Evolutionary conservation across 2,888 invertebrate species (phyloP).

Genomic region (Drosophila incognita): DNA sequence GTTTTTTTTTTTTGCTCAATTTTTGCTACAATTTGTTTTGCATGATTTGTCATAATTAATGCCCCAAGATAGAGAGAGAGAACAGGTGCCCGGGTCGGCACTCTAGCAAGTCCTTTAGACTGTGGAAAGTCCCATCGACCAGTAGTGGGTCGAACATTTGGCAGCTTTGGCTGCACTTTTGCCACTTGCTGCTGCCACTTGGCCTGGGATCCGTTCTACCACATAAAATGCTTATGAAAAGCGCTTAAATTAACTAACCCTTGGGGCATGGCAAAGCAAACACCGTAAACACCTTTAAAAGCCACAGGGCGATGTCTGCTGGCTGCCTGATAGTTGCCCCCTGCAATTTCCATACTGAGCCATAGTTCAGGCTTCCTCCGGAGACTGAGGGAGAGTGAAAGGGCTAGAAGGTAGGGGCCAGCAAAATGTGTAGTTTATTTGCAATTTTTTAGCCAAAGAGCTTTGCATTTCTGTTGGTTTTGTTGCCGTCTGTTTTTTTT

Average conservation of each 20-base stretch:
- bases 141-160: slow-evolving; percentile 45
- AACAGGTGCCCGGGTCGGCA: slow-evolving; percentile 41
- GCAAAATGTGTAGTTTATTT: slow-evolving; percentile 76
- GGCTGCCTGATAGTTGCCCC: slow-evolving; percentile 70
- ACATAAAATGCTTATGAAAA: slow-evolving; percentile 77
- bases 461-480: slow-evolving; percentile 66
- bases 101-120: slow-evolving; percentile 10
- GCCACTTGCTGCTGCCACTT: slow-evolving; percentile 51
- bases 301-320: slow-evolving; percentile 69
- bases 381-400: not conserved
- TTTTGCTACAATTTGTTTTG: slow-evolving; percentile 37
- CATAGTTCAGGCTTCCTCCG: slow-evolving; percentile 41
- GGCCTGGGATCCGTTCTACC: slow-evolving; percentile 21
- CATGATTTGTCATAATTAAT: slow-evolving; percentile 61
- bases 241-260: slow-evolving; percentile 77
- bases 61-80: slow-evolving; percentile 15
- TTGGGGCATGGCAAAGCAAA: slow-evolving; percentile 57
- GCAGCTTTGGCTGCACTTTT: slow-evolving; percentile 53
- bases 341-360: slow-evolving; percentile 70
- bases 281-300: slow-evolving; percentile 76
- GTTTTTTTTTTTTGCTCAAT: slow-evolving; percentile 27
- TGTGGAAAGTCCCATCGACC: slow-evolving; percentile 13
- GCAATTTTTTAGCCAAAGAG: slow-evolving; percentile 77
- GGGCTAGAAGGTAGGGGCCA: slow-evolving; percentile 25
- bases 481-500: slow-evolving; percentile 31